Percentiles rank a stretch among this genome's conserved stretches.
Conservation (phyloP, 2,113 vertebrate genomes). For the Ariopsis seemanni region DNA sequence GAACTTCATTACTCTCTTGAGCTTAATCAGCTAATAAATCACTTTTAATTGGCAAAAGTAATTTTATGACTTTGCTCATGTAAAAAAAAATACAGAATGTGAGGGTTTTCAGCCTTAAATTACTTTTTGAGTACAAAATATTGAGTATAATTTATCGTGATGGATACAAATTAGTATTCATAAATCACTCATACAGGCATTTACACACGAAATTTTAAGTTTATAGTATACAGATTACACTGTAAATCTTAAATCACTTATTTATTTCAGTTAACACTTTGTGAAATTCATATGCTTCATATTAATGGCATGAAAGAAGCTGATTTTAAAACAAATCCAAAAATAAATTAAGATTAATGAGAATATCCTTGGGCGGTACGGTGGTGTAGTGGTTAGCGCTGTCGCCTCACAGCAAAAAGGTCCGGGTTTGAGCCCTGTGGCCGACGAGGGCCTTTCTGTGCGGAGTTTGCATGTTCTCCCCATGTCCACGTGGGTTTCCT, state of each 20-base stretch:
- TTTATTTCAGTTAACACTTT: background rate
- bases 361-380: too few relatives aligned
- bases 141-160: background rate
- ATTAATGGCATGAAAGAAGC: background rate
- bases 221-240: background rate
- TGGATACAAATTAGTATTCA: background rate
- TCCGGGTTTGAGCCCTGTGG: too few relatives aligned
- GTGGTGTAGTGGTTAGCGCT: too few relatives aligned
- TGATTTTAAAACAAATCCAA: background rate
- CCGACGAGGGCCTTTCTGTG: too few relatives aligned
- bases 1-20: background rate
- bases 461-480: too few relatives aligned
- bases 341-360: background rate
- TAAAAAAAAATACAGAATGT: background rate
- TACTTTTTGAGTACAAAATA: background rate
- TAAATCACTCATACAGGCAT: too few relatives aligned
- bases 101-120: background rate
- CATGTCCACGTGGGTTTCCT: too few relatives aligned
- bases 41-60: background rate
- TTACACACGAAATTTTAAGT: background rate
- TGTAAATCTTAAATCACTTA: background rate
- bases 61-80: background rate
- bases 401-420: too few relatives aligned
- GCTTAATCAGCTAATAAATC: background rate
- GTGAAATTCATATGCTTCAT: background rate